Conservation (phyloP, 2,113 vertebrate genomes). For the Oreochromis niloticus region DNA sequence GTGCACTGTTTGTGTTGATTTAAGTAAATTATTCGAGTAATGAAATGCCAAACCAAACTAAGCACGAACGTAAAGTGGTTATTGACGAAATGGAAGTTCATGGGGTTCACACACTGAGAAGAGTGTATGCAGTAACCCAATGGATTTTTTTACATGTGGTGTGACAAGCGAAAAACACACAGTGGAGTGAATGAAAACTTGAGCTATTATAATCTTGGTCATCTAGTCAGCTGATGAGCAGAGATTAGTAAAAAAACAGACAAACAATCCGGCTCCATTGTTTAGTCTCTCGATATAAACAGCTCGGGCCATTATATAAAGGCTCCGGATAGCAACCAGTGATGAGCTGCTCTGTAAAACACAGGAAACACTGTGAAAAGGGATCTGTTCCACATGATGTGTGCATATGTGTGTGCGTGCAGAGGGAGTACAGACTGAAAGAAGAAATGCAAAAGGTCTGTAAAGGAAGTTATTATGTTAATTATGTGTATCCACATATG, state of each 20-base stretch:
- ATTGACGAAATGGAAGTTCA: not conserved
- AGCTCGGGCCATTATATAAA: conserved; percentile 56
- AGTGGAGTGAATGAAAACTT: conserved; percentile 34
- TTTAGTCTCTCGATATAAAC: conserved; percentile 55
- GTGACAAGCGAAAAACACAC: not conserved
- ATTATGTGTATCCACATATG: not conserved
- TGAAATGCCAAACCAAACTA: not conserved
- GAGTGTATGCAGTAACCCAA: not conserved
- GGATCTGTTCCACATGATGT: conserved; percentile 61
- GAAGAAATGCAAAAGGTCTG: conserved; percentile 8
- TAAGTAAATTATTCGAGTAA: not conserved
- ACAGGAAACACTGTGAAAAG: conserved; percentile 65
- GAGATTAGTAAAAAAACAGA: conserved; percentile 34
- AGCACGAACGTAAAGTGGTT: not conserved
- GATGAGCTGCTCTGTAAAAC: conserved; percentile 59
- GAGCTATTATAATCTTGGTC: conserved; percentile 51
- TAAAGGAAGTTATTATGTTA: conserved; percentile 12
- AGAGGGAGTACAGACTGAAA: not conserved
- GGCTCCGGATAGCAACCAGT: conserved; percentile 43
- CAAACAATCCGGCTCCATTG: conserved; percentile 58
- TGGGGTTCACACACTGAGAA: not conserved
- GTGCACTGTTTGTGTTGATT: not conserved
- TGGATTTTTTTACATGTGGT: not conserved
- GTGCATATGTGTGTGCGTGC: not conserved
- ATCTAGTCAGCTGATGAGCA: conserved; percentile 62